These are phyloP conservation scores for Grapholita molesta DNA, from an alignment of 1,140 invertebrate species.

Conservation along the genomic window DNA sequence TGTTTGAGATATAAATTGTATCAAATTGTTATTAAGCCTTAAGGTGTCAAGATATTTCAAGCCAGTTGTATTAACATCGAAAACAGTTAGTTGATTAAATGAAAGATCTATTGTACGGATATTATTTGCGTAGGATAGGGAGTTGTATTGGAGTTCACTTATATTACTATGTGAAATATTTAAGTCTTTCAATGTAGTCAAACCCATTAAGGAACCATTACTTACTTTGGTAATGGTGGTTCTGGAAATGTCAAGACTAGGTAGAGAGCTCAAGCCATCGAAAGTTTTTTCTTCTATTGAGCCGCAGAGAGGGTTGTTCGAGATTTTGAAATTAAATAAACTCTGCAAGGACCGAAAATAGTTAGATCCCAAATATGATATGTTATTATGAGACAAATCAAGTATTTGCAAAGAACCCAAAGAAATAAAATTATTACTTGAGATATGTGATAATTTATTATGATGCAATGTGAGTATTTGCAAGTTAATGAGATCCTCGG, in stretches of 20 bases:
- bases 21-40: slow-evolving; percentile 45
- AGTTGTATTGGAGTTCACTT: slow-evolving; percentile 38
- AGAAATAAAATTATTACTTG: slow-evolving; percentile 35
- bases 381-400: slow-evolving; percentile 52
- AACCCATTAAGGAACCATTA: slow-evolving; percentile 50
- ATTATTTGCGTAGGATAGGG: slow-evolving; percentile 38
- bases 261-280: slow-evolving; percentile 36
- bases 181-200: slow-evolving; percentile 40
- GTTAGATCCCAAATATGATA: slow-evolving; percentile 36
- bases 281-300: slow-evolving; percentile 39
- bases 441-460: not conserved
- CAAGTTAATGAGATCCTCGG: not conserved
- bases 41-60: slow-evolving; percentile 35
- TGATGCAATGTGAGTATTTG: not conserved
- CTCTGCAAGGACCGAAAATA: slow-evolving; percentile 36
- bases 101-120: slow-evolving; percentile 50
- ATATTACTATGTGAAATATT: slow-evolving; percentile 48
- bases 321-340: slow-evolving; percentile 41
- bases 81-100: slow-evolving; percentile 39
- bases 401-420: slow-evolving; percentile 38
- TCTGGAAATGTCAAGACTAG: slow-evolving; percentile 44
- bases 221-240: slow-evolving; percentile 33
- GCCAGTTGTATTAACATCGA: slow-evolving; percentile 40
- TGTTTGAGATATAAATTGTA: slow-evolving; percentile 27
- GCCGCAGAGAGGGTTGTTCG: slow-evolving; percentile 39